These are phyloP conservation scores for Camelus bactrianus DNA, from an alignment of 2,113 vertebrate genomes.

Conservation along the genomic window DNA sequence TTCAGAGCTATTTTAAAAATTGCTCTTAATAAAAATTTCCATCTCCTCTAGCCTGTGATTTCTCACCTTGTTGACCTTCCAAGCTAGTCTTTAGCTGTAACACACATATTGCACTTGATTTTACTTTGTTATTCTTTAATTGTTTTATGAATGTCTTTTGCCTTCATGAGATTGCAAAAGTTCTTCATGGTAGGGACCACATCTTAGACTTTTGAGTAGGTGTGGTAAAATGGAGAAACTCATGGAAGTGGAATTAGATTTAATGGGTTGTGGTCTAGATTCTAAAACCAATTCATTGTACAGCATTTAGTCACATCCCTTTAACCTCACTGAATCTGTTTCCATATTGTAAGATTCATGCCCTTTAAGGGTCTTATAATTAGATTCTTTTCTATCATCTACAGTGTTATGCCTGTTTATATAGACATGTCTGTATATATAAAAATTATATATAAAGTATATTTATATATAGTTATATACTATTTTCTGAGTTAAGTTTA, in stretches of 20 bases:
- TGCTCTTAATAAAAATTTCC: conserved; percentile 13
- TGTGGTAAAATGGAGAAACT: neutral
- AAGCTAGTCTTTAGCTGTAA: neutral
- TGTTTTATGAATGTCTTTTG: neutral
- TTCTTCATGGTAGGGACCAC: neutral
- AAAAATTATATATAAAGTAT: no score
- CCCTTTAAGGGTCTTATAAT: neutral
- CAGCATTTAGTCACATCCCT: neutral
- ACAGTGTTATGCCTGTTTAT: neutral
- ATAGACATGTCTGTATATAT: no score
- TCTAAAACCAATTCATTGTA: neutral
- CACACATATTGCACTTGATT: neutral
- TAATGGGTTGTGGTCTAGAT: neutral
- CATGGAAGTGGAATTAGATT: neutral
- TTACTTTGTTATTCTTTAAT: conserved; percentile 3
- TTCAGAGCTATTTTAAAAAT: conserved; percentile 56
- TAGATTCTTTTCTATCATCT: neutral
- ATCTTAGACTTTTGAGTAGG: neutral
- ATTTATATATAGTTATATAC: neutral
- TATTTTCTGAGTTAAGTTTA: conserved; percentile 40
- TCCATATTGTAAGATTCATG: neutral
- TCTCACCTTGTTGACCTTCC: conserved; percentile 57
- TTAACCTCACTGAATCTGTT: neutral
- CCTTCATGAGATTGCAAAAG: neutral
- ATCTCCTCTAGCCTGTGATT: neutral